Evolutionary conservation across 1,140 invertebrate species (phyloP).

Genomic region (Papilio dardanus): DNA sequence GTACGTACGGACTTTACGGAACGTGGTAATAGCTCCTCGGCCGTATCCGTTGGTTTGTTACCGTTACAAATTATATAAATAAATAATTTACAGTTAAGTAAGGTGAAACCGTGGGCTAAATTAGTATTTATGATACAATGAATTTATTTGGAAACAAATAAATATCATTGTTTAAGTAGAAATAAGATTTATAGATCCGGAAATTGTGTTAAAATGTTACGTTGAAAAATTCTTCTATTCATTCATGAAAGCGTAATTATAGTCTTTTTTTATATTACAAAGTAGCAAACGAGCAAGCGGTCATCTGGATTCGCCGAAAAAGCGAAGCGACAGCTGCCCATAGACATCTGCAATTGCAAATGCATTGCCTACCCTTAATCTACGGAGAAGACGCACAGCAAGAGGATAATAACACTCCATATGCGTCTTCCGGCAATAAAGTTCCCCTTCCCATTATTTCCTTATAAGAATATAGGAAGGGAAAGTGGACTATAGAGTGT

Average conservation of each 20-base stretch:
- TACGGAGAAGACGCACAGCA: too few species aligned
- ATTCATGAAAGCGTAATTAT: neutral
- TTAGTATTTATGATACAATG: neutral
- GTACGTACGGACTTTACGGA: constrained; percentile 32
- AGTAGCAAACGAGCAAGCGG: too few species aligned
- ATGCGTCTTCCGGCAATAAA: too few species aligned
- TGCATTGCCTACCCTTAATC: too few species aligned
- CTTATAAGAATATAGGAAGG: too few species aligned
- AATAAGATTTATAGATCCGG: neutral
- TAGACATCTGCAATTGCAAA: too few species aligned
- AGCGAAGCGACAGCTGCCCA: too few species aligned
- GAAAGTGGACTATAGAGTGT: too few species aligned
- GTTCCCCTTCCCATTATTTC: too few species aligned
- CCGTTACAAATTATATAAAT: constrained; percentile 32
- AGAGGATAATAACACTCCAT: too few species aligned
- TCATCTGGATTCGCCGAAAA: too few species aligned
- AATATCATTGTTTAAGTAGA: neutral
- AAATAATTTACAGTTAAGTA: constrained; percentile 28
- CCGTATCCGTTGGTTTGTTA: constrained; percentile 29
- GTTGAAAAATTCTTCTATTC: neutral
- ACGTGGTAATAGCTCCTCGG: constrained; percentile 24
- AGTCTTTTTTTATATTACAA: too few species aligned
- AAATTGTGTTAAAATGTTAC: neutral
- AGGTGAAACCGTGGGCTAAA: neutral
- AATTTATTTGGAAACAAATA: constrained; percentile 9